Conservation (phyloP, 92 coral and sea anemone genomes). For the Anthopleura xanthogrammica region DNA sequence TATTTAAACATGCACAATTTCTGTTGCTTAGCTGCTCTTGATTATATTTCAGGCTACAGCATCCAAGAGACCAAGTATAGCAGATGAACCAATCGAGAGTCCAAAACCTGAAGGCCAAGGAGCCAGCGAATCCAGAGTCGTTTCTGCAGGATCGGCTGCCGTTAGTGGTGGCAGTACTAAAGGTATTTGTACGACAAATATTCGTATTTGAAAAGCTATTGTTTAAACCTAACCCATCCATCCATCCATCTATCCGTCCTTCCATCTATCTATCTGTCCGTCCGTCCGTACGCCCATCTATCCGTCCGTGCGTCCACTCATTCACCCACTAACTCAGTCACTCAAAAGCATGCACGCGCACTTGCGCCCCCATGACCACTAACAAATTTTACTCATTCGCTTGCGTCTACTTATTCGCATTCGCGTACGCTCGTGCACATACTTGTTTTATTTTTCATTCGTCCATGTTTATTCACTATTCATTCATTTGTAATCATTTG, state of each 20-base stretch:
- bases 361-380: too few species aligned
- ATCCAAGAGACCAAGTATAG: constrained; percentile 20
- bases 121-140: constrained; percentile 7
- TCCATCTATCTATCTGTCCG: too few species aligned
- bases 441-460: background rate
- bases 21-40: background rate
- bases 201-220: background rate
- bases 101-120: background rate
- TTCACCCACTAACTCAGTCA: too few species aligned
- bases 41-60: background rate
- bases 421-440: background rate
- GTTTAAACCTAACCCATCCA: too few species aligned
- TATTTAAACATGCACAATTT: too few species aligned
- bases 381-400: too few species aligned
- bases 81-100: constrained; percentile 14
- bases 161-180: constrained; percentile 9
- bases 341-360: too few species aligned
- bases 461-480: background rate
- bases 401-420: too few species aligned
- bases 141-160: constrained; percentile 19
- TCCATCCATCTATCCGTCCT: too few species aligned
- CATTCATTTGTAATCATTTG: background rate
- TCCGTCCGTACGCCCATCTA: too few species aligned
- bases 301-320: too few species aligned
- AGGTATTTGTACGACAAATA: background rate